A percentile compares a stretch with the other conserved stretches of the same genome.
phyloP scores from a whole-genome alignment of 2,797 vertebrate genomes.

The Dryobates pubescens region DNA sequence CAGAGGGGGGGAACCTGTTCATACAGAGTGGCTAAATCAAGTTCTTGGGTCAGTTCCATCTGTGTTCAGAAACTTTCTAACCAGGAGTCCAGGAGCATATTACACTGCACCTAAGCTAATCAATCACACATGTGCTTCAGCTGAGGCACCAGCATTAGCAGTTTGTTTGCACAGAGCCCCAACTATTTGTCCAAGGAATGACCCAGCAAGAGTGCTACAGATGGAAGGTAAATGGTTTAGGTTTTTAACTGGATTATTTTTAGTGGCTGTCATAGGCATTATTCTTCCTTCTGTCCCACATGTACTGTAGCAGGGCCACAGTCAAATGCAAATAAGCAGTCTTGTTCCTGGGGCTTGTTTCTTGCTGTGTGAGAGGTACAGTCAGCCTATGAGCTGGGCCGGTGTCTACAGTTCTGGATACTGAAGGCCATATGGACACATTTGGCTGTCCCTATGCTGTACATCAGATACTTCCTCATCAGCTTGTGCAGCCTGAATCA shows the following conservation, averaged over 20 bases:
- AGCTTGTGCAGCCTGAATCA: not conserved
- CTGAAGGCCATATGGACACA: not conserved
- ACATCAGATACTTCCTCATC: not conserved
- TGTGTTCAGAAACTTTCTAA: not conserved
- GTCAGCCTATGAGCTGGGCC: not conserved
- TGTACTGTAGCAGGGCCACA: not conserved
- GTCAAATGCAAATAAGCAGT: not conserved
- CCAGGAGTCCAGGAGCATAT: not conserved
- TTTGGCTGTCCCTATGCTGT: not conserved
- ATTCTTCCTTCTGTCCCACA: not conserved
- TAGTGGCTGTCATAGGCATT: not conserved
- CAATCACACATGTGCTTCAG: accelerated
- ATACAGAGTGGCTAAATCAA: not conserved
- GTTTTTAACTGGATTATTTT: not conserved
- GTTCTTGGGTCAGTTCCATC: not conserved
- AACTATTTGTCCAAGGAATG: not conserved
- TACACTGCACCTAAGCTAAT: not conserved
- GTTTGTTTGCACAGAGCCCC: not conserved
- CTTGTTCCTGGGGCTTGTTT: not conserved
- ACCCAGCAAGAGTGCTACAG: not conserved
- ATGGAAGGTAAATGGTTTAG: not conserved
- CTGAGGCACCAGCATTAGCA: not conserved
- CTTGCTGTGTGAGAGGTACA: accelerated
- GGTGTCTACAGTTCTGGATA: not conserved
- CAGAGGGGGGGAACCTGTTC: not conserved